Conservation (phyloP, 2,797 vertebrate genomes). For the Bradypodion pumilum region DNA sequence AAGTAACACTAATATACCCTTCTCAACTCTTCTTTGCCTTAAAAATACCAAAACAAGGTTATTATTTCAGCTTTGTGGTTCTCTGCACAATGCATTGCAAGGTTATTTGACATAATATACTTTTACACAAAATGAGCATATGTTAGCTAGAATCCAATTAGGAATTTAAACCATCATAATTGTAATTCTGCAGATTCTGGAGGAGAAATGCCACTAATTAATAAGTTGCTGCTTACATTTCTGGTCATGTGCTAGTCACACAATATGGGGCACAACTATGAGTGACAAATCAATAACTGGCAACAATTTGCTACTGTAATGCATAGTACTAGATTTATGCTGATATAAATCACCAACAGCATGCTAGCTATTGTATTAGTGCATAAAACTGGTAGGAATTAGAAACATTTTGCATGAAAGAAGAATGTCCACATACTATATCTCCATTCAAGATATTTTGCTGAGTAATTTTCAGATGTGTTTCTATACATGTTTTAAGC, state of each 20-base stretch:
- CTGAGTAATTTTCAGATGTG: background rate
- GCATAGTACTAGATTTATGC: too few relatives aligned
- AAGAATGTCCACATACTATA: background rate
- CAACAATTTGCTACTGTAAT: too few relatives aligned
- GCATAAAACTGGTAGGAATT: background rate
- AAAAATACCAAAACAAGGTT: background rate
- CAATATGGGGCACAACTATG: too few relatives aligned
- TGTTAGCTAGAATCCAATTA: too few relatives aligned
- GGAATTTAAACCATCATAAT: too few relatives aligned
- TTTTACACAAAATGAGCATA: background rate
- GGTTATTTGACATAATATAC: background rate
- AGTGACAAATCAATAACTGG: too few relatives aligned
- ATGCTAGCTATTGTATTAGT: background rate
- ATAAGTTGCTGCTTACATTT: too few relatives aligned
- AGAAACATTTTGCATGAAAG: background rate
- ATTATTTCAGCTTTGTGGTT: slow-evolving; percentile 41
- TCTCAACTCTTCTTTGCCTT: slow-evolving; percentile 41
- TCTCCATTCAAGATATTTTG: background rate
- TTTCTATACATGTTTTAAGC: too few relatives aligned
- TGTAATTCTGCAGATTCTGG: too few relatives aligned
- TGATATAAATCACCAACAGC: too few relatives aligned
- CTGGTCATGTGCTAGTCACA: too few relatives aligned
- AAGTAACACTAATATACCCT: slow-evolving; percentile 58
- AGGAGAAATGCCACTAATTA: too few relatives aligned
- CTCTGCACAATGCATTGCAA: background rate